Conservation (phyloP, 2,113 vertebrate genomes). For the Dipodomys spectabilis region DNA sequence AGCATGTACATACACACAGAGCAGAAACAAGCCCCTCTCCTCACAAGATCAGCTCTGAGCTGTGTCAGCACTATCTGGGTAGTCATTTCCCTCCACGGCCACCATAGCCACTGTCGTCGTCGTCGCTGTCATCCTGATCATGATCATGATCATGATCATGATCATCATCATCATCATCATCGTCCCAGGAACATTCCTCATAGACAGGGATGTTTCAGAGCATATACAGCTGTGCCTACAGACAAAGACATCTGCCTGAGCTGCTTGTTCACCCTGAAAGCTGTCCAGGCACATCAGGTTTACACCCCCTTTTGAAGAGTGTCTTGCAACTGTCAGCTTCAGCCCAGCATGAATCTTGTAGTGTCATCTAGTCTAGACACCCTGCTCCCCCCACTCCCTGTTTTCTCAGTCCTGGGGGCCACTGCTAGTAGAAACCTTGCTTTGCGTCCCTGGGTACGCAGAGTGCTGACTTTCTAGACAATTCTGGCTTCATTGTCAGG, state of each 20-base stretch:
- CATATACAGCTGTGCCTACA: conserved; percentile 57
- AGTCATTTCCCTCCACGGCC: conserved; percentile 48
- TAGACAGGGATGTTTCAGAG: conserved; percentile 25
- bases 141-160: conserved; percentile 19
- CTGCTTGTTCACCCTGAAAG: conserved; percentile 67
- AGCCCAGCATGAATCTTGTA: not conserved
- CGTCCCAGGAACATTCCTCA: not conserved
- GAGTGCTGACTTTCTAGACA: not conserved
- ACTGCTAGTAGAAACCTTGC: not conserved
- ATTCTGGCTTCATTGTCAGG: not conserved
- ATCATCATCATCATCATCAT: conserved; percentile 58
- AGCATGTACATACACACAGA: not conserved
- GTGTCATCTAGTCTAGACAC: not conserved
- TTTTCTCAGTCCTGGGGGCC: not conserved
- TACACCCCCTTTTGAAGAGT: not conserved
- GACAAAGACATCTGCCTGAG: conserved; percentile 71
- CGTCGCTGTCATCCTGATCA: too few relatives aligned
- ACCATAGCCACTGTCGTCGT: not conserved
- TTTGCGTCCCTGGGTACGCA: not conserved
- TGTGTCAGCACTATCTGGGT: not conserved
- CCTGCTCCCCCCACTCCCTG: not conserved
- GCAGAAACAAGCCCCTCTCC: not conserved
- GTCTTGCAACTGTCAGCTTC: not conserved
- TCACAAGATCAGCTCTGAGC: not conserved
- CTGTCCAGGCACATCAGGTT: conserved; percentile 54